Conservation (phyloP, 1,140 invertebrate genomes). For the Aphidius gifuensis region DNA sequence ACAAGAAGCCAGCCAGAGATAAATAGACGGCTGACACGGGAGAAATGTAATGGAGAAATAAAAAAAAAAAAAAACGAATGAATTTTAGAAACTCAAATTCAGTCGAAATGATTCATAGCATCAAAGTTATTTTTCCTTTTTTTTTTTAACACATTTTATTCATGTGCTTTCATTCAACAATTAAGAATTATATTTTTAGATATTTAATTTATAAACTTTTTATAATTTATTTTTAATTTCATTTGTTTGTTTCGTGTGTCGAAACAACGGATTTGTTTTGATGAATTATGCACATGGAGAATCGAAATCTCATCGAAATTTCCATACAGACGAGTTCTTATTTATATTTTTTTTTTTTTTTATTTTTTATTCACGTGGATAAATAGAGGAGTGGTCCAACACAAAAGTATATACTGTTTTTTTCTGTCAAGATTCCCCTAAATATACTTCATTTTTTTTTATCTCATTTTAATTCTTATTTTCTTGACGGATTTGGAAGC, state of each 20-base stretch:
- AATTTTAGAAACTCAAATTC: constrained; percentile 5
- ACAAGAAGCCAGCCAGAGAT: constrained; percentile 8
- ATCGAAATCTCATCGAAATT: constrained; percentile 18
- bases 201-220: no score
- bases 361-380: not conserved
- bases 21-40: constrained; percentile 13
- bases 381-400: constrained; percentile 3
- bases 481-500: no score
- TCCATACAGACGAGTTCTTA: constrained; percentile 24
- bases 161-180: no score
- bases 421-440: not conserved
- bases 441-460: no score
- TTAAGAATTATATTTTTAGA: no score
- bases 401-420: not conserved
- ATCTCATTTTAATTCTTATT: no score
- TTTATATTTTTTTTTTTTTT: not conserved
- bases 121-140: not conserved
- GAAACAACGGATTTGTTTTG: constrained; percentile 14
- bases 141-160: constrained; percentile 1
- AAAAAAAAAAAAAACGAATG: constrained; percentile 1
- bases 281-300: constrained; percentile 23
- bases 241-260: no score
- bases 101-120: constrained; percentile 5
- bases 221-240: no score
- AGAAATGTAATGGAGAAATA: not conserved